Conservation (phyloP, 2,113 vertebrate species). For the Gobiocypris rarus region DNA sequence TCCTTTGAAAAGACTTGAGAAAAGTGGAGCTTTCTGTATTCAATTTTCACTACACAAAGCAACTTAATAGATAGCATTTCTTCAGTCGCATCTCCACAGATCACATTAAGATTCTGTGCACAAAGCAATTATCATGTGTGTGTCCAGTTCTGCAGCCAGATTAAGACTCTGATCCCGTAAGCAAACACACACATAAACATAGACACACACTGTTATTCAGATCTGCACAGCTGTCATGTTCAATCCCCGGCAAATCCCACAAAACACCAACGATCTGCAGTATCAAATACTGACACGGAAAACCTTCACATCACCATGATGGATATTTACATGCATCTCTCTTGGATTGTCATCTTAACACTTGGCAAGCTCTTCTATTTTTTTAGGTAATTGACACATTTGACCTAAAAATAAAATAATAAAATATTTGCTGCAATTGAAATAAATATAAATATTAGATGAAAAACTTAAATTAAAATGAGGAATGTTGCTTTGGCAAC, state of each 20-base stretch:
- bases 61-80: not conserved
- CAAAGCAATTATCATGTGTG: conserved; percentile 32
- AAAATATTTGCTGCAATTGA: too few relatives aligned
- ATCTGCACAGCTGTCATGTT: conserved; percentile 75
- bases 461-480: too few relatives aligned
- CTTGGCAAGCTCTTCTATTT: too few relatives aligned
- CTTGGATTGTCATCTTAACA: not conserved
- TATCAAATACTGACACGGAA: not conserved
- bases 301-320: not conserved
- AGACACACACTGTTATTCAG: conserved; percentile 51
- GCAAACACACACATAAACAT: conserved; percentile 69
- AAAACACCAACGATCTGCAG: not conserved
- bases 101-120: conserved; percentile 18
- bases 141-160: conserved; percentile 66
- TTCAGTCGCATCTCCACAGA: not conserved
- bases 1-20: not conserved
- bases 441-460: too few relatives aligned
- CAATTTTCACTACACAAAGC: not conserved
- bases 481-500: too few relatives aligned
- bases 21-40: not conserved
- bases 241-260: conserved; percentile 29
- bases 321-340: not conserved
- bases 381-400: too few relatives aligned
- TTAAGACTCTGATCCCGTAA: conserved; percentile 72
- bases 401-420: too few relatives aligned